phyloP scores from a whole-genome alignment of 2,797 vertebrate species.

The Odontamblyopus rebecca region DNA sequence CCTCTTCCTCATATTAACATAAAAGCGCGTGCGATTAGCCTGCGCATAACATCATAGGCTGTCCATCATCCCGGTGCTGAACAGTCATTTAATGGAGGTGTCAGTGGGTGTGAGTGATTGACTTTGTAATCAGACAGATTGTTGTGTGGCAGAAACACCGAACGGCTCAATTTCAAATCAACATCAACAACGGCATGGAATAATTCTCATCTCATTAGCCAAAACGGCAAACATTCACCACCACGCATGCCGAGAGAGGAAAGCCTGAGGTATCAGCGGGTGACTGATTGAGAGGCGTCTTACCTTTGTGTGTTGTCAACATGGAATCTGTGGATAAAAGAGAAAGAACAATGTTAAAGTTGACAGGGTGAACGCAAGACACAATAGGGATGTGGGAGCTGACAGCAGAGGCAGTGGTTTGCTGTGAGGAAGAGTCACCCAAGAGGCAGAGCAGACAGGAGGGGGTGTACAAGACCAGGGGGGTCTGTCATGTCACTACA shows the following conservation, averaged over 20 bases:
- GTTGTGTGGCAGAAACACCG: constrained; percentile 53
- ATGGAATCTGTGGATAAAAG: constrained; percentile 69
- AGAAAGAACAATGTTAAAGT: constrained; percentile 46
- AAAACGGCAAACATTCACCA: constrained; percentile 17
- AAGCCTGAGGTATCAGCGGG: constrained; percentile 29
- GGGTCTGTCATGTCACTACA: constrained; percentile 39
- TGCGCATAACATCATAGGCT: constrained; percentile 29
- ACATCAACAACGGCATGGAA: constrained; percentile 45
- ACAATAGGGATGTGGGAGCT: constrained; percentile 40
- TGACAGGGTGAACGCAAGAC: constrained; percentile 35
- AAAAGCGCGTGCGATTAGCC: constrained; percentile 58
- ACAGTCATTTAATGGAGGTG: constrained; percentile 53
- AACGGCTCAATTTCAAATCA: constrained; percentile 56
- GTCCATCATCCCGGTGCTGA: constrained; percentile 41
- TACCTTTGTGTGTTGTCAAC: constrained; percentile 77
- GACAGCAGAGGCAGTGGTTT: constrained; percentile 30
- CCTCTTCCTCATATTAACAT: constrained; percentile 49
- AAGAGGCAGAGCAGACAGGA: constrained; percentile 42
- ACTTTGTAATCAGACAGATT: constrained; percentile 71
- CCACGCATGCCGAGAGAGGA: constrained; percentile 14
- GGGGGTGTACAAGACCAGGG: constrained; percentile 20
- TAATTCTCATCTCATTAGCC: constrained; percentile 58
- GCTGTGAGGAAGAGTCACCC: constrained; percentile 28
- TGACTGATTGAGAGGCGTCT: constrained; percentile 57
- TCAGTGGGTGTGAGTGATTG: constrained; percentile 66